Evolutionary conservation across 2,888 invertebrate species (phyloP), one percentile per base, ranked within the genome.

Genomic region (Eupeodes luniger): DNA sequence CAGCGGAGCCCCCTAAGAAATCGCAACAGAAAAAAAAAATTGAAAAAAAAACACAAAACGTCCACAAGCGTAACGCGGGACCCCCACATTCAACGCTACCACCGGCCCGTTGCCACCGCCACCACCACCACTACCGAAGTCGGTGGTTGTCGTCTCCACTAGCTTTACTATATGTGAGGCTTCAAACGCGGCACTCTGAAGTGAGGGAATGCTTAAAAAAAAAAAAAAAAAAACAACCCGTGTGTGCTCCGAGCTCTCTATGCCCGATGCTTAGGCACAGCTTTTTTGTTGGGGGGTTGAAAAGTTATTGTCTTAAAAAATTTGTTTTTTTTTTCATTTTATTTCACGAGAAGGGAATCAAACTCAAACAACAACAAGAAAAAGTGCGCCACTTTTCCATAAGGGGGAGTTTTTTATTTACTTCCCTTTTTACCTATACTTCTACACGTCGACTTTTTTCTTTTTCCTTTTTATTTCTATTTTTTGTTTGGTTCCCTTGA

Each of bases 261-360:
- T 11, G 40, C 40, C 19, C 44, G 40, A 53, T 34, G 79, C 74
- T 57, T 62, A 53, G 80, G 77, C 77, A 78, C 74, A 70, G 69
- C 69, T 70, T 85, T 81, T 87, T 83, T 82, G 76, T 64, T 47
- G 59, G 78, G 87, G 88, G 88, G 88, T 88, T 88, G 81, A 77
- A 85, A 88, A 88, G 85, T 88, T 85, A 88, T 88, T 88, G 88
- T 88, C 88, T 88, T 88, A 88, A 85, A 88, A 88, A 85, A 81
- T 61, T 27, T 57, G 40, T 16, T 10, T 61, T 70, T 75, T 76
- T 76, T 76, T 72, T 62, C 36, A 49, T 40, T 14, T 53, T 57
- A 34, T 36, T 34, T 59, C 47, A 47, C 69, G 62, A 55, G 67
- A 51, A 70, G 69, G 69, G 69, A 70, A 40, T 51, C 9, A 40